Conservation (phyloP, 2,113 vertebrate species). For the Maccullochella peelii region DNA sequence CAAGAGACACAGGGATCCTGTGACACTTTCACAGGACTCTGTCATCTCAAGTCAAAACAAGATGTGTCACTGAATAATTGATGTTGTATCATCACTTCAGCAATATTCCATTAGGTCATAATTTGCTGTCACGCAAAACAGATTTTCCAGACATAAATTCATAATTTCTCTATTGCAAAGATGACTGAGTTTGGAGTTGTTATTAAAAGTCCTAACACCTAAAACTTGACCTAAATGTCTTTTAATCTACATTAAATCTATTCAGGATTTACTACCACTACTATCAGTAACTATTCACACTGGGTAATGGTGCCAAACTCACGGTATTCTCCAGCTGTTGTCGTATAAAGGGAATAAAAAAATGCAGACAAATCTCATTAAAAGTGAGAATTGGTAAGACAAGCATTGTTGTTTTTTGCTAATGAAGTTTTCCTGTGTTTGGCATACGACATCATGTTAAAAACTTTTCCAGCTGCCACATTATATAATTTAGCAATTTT, state of each 20-base stretch:
- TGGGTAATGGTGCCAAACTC: conserved; percentile 47
- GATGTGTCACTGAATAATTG: conserved; percentile 53
- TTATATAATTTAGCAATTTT: background rate
- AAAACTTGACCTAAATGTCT: conserved; percentile 2
- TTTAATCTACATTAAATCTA: conserved; percentile 25
- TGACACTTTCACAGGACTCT: conserved; percentile 60
- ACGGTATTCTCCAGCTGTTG: conserved; percentile 73
- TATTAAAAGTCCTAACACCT: background rate
- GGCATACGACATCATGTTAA: background rate
- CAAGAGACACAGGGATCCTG: conserved; percentile 34
- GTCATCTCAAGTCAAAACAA: conserved; percentile 66
- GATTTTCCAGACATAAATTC: background rate
- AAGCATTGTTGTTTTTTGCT: background rate
- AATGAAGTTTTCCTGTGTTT: background rate
- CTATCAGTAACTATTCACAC: conserved; percentile 1
- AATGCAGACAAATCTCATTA: conserved; percentile 25
- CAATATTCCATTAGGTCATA: conserved; percentile 21
- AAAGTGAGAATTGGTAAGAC: background rate
- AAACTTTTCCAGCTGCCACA: conserved; percentile 1
- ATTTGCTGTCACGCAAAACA: conserved; percentile 5
- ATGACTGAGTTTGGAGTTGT: background rate
- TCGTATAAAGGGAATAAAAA: conserved; percentile 42
- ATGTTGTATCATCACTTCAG: conserved; percentile 11
- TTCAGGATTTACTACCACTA: conserved; percentile 10
- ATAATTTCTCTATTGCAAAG: background rate